Evolutionary conservation across 1,140 invertebrate genomes (phyloP).

Genomic region (Chrysomallon squamiferum): DNA sequence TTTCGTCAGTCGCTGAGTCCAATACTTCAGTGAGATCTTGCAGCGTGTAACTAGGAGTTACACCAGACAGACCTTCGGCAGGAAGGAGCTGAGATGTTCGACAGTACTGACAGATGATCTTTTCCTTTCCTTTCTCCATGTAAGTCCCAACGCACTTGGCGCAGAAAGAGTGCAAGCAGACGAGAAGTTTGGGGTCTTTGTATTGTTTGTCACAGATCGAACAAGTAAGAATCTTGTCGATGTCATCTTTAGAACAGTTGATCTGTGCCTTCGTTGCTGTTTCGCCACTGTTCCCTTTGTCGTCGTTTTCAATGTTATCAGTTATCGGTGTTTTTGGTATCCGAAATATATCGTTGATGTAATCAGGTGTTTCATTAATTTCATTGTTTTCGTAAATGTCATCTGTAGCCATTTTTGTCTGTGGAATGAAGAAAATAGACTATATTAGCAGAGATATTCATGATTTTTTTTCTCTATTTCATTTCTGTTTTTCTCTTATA

Average conservation of each 20-base stretch:
- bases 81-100: not conserved
- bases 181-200: slow-evolving; percentile 13
- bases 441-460: too few species aligned
- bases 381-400: too few species aligned
- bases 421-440: too few species aligned
- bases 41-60: not conserved
- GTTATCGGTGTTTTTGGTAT: too few species aligned
- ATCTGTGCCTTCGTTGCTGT: too few species aligned
- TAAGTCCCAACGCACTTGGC: slow-evolving; percentile 13
- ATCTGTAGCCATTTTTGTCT: too few species aligned
- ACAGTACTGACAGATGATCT: not conserved
- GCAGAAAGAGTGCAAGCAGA: slow-evolving; percentile 20
- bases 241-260: not conserved
- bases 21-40: not conserved
- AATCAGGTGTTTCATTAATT: too few species aligned
- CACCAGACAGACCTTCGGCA: not conserved
- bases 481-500: too few species aligned
- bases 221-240: slow-evolving; percentile 10
- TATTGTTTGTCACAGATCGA: slow-evolving; percentile 10
- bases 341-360: too few species aligned
- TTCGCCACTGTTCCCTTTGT: too few species aligned
- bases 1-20: not conserved
- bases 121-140: not conserved
- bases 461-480: too few species aligned
- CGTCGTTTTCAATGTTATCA: too few species aligned